Percentiles rank a stretch among this genome's conserved stretches.
These are phyloP conservation scores for Anticlea derivata DNA, from an alignment of 2,888 invertebrate genomes.

Conservation along the genomic window DNA sequence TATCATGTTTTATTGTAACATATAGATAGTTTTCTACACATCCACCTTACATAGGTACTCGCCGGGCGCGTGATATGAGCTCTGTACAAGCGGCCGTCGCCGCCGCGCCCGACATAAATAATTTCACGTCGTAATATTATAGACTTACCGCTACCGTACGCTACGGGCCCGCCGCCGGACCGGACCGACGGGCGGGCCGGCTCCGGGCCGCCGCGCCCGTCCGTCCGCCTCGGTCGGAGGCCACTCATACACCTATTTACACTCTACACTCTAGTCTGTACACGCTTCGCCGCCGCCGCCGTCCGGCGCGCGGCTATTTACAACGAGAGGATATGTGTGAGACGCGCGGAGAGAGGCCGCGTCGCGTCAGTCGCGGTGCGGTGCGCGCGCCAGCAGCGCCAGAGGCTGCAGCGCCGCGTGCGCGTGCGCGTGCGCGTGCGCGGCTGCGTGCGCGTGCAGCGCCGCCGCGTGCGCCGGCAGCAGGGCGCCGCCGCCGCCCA, in stretches of 20 bases:
- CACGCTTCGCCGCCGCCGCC: slow-evolving; percentile 30
- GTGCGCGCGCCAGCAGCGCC: slow-evolving; percentile 66
- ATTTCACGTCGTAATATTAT: slow-evolving; percentile 63
- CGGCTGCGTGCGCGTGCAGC: slow-evolving; percentile 52
- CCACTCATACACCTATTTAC: slow-evolving; percentile 46
- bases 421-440: slow-evolving; percentile 54
- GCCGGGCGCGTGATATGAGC: slow-evolving; percentile 76
- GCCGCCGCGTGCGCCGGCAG: slow-evolving; percentile 57
- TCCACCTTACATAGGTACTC: slow-evolving; percentile 68
- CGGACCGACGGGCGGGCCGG: background rate
- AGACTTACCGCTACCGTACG: slow-evolving; percentile 52
- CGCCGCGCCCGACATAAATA: slow-evolving; percentile 56
- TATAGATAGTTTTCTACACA: slow-evolving; percentile 79
- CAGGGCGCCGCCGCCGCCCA: slow-evolving; percentile 58
- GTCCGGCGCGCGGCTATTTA: slow-evolving; percentile 48
- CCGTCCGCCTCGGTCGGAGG: no score
- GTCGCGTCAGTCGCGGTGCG: slow-evolving; percentile 61
- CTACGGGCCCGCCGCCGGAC: slow-evolving; percentile 24
- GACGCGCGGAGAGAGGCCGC: slow-evolving; percentile 25
- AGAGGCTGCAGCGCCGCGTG: slow-evolving; percentile 62
- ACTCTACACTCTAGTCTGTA: slow-evolving; percentile 55
- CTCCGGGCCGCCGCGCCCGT: background rate
- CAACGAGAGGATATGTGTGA: slow-evolving; percentile 59
- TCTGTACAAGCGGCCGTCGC: slow-evolving; percentile 56
- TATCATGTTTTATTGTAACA: slow-evolving; percentile 81